A percentile compares a stretch with the other conserved stretches of the same genome.
These are phyloP conservation scores for Umimayanthus chanpuru DNA, from an alignment of 92 coral and sea anemone genomes.

Conservation along the genomic window DNA sequence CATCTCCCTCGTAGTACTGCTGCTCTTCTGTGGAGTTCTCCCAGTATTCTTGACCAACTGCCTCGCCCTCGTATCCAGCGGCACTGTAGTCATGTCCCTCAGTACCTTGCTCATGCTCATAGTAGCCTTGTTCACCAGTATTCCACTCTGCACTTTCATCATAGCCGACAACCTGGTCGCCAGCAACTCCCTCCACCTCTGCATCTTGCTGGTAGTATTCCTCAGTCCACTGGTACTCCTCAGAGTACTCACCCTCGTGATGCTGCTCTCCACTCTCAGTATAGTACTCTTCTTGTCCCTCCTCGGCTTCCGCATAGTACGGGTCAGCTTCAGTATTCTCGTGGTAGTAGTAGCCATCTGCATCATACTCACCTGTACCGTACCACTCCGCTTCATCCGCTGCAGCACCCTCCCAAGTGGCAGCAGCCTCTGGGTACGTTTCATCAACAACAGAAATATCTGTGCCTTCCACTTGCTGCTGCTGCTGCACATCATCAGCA, in stretches of 20 bases:
- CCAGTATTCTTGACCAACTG: slow-evolving; percentile 38
- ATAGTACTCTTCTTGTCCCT: slow-evolving; percentile 32
- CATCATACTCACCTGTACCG: slow-evolving; percentile 14
- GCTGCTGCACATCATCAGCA: no score
- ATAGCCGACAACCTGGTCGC: slow-evolving; percentile 49
- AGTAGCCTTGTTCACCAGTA: slow-evolving; percentile 45
- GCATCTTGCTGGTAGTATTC: slow-evolving; percentile 34
- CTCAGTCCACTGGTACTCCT: slow-evolving; percentile 40
- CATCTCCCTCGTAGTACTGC: slow-evolving; percentile 44
- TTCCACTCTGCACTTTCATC: slow-evolving; percentile 55
- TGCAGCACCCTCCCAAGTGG: slow-evolving; percentile 12
- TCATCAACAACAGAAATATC: background rate
- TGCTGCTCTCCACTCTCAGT: slow-evolving; percentile 36
- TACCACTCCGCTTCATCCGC: slow-evolving; percentile 30
- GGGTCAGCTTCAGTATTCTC: slow-evolving; percentile 24
- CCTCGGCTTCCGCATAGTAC: slow-evolving; percentile 25
- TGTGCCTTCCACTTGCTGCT: background rate
- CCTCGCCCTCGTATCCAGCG: slow-evolving; percentile 43
- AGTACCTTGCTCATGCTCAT: slow-evolving; percentile 45
- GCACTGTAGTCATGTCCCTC: slow-evolving; percentile 42
- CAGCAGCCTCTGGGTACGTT: background rate
- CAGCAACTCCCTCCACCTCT: slow-evolving; percentile 36
- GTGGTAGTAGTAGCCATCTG: slow-evolving; percentile 22
- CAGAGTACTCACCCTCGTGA: slow-evolving; percentile 49
- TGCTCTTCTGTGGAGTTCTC: slow-evolving; percentile 32